phyloP scores from a whole-genome alignment of 2,888 invertebrate species.

The Drosophila antonietae region DNA sequence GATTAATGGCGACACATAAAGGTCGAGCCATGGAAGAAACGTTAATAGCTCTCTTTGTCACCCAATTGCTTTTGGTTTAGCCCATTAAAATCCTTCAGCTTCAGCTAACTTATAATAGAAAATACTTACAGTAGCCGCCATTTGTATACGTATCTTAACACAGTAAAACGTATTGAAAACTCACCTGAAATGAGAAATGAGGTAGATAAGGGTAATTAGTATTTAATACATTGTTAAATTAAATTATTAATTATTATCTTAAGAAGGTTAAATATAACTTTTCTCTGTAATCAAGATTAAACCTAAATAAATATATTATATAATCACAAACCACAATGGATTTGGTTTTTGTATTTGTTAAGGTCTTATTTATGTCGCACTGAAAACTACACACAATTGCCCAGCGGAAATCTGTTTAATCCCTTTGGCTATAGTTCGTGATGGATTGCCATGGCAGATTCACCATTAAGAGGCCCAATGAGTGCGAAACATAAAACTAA shows the following conservation, averaged over 20 bases:
- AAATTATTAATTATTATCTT: background rate
- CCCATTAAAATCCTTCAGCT: conserved; percentile 20
- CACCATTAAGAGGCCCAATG: conserved; percentile 37
- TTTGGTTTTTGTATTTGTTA: background rate
- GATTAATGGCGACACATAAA: conserved; percentile 6
- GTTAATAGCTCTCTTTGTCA: conserved; percentile 9
- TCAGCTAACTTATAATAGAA: conserved; percentile 15
- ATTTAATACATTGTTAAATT: background rate
- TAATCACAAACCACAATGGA: background rate
- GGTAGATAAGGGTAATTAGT: conserved; percentile 31
- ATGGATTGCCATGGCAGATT: conserved; percentile 34
- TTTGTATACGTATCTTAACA: conserved; percentile 30
- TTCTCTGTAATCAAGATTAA: background rate
- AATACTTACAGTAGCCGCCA: conserved; percentile 69
- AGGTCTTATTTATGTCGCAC: conserved; percentile 6
- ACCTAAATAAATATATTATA: background rate
- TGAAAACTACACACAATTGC: conserved; percentile 21
- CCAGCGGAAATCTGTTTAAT: conserved; percentile 32
- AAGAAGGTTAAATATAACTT: background rate
- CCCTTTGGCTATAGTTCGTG: conserved; percentile 23
- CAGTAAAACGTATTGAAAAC: conserved; percentile 36
- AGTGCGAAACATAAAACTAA: conserved; percentile 11
- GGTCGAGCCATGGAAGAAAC: background rate
- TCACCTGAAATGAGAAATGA: conserved; percentile 63
- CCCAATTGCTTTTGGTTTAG: conserved; percentile 10